Evolutionary conservation across 2,113 vertebrate species (phyloP).

Genomic region (Platycercus adscitus): DNA sequence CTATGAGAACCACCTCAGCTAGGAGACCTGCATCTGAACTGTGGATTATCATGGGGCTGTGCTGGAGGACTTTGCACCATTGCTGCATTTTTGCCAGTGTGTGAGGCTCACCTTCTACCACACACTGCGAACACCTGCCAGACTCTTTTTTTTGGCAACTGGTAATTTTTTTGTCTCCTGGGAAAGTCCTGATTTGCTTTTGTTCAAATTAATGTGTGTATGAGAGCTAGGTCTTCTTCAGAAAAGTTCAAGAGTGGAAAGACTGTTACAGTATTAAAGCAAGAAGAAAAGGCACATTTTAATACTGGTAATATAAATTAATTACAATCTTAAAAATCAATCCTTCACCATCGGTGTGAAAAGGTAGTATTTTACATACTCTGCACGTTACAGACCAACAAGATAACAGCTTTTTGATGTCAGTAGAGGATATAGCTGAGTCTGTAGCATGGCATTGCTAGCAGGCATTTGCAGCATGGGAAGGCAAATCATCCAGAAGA

Average conservation of each 20-base stretch:
- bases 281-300: neutral
- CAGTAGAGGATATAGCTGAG: neutral
- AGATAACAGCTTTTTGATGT: neutral
- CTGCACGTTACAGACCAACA: fast-evolving
- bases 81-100: neutral
- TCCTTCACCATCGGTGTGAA: neutral
- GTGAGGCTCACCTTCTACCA: neutral
- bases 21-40: neutral
- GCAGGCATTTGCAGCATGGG: neutral
- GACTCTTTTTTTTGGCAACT: neutral
- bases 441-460: neutral
- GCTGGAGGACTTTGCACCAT: neutral
- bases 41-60: neutral
- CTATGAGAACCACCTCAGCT: neutral
- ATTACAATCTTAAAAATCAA: neutral
- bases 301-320: neutral
- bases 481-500: neutral
- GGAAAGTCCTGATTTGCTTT: neutral
- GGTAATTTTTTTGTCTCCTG: neutral
- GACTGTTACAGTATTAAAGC: neutral
- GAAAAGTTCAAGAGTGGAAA: neutral
- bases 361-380: neutral
- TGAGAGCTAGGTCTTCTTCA: neutral
- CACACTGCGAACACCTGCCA: neutral
- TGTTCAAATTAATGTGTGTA: neutral